Evolutionary conservation across 2,888 invertebrate genomes (phyloP), one percentile per base, ranked within the genome.

Genomic region (Synanthedon vespiformis): DNA sequence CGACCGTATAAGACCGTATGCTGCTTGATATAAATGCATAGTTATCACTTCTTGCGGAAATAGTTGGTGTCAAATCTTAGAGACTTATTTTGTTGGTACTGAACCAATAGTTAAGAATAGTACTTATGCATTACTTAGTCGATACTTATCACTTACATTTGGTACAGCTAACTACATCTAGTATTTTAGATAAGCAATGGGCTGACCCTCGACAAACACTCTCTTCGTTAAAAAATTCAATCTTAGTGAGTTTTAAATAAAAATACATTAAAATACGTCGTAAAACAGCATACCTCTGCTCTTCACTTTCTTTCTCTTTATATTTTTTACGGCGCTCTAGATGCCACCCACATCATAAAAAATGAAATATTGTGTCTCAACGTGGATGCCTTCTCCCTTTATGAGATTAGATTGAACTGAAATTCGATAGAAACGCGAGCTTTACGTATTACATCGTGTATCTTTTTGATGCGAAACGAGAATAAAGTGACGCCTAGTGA

Each of bases 281-380:
- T 82, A 77, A 81, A 77, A 70, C 64, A 67, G 64, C 65, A 63
- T 34, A 34, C 34, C 34, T 34, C 10, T 34, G 34, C 34, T 34
- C 67, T 65, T 63, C 72, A 74, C 72, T 80, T 76, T 78, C 73
- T 72, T 74, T 78, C 70, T 76, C 73, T 73, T 74, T 77, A 78
- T 77, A 77, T 77, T 77, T 80, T 78, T 82, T 79, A 80, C 72
- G 65, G 69, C 72, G 68, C 70, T 72, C 70, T 70, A 68, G 77
- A 75, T 79, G 75, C 78, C 74, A 77, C 77, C 80, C 77, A 78
- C 74, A 70, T 77, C 80, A 81, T 84, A 85, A 83, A 84, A 84
- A 80, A 72, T 85, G 80, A 84, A 80, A 82, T 84, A 85, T 82
- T 74, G 75, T 77, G 71, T 78, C 80, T 74, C 73, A 68, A 69